Evolutionary conservation across 1,140 invertebrate species (phyloP).

Genomic region (Calephelis nemesis): DNA sequence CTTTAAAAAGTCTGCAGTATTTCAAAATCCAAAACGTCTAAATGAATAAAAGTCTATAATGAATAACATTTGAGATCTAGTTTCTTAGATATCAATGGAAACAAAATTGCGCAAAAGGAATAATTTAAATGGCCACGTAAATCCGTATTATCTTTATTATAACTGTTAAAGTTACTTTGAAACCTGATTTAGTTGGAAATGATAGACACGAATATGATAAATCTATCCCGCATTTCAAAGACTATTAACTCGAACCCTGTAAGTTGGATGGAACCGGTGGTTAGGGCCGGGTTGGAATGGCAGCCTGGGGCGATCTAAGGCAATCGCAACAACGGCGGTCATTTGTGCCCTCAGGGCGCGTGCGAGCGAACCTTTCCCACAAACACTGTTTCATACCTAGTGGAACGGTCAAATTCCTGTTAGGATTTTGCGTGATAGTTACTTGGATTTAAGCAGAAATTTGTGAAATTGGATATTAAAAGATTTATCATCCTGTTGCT

Average conservation of each 20-base stretch:
- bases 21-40: too few relatives aligned
- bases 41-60: too few relatives aligned
- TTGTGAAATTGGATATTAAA: too few relatives aligned
- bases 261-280: conserved; percentile 34
- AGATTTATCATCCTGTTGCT: too few relatives aligned
- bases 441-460: conserved; percentile 24
- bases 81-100: too few relatives aligned
- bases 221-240: conserved; percentile 15
- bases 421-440: conserved; percentile 15
- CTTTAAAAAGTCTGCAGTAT: too few relatives aligned
- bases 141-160: background rate
- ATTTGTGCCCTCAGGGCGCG: conserved; percentile 32
- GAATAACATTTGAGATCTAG: too few relatives aligned
- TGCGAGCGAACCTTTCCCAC: conserved; percentile 33
- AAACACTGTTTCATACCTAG: conserved; percentile 21
- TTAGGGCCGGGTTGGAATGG: conserved; percentile 34
- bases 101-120: too few relatives aligned
- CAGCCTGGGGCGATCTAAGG: conserved; percentile 32
- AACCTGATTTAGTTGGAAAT: background rate
- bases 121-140: too few relatives aligned
- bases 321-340: conserved; percentile 31
- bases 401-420: conserved; percentile 10
- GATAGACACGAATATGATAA: background rate
- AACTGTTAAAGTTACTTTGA: background rate
- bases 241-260: conserved; percentile 17